Conservation (phyloP, 2,113 vertebrate genomes). For the Collichthys lucidus region DNA sequence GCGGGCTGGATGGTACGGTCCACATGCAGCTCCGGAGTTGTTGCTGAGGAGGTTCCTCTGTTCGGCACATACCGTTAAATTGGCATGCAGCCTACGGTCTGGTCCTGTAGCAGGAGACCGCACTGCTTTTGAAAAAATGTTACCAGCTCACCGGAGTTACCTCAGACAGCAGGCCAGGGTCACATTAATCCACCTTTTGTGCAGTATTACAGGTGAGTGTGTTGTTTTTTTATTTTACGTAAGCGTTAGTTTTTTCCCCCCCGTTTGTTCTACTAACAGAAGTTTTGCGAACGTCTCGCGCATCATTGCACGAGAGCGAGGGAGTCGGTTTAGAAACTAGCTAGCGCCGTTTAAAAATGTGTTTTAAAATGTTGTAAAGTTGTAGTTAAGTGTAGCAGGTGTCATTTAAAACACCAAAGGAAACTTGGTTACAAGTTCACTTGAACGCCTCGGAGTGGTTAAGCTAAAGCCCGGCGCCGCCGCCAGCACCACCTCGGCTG, state of each 20-base stretch:
- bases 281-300: slow-evolving; percentile 57
- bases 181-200: slow-evolving; percentile 66
- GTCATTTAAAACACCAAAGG: neutral
- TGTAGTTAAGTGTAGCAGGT: slow-evolving; percentile 21
- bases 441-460: slow-evolving; percentile 34
- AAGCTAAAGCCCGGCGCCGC: slow-evolving; percentile 18
- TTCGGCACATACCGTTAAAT: slow-evolving; percentile 67
- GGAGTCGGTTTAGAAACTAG: neutral
- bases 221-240: neutral
- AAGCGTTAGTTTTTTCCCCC: neutral
- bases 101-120: slow-evolving; percentile 34
- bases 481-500: slow-evolving; percentile 15
- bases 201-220: slow-evolving; percentile 79
- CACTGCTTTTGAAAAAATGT: slow-evolving; percentile 68
- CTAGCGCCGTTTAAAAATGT: neutral
- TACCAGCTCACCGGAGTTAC: slow-evolving; percentile 66
- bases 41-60: slow-evolving; percentile 84
- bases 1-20: slow-evolving; percentile 79
- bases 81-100: slow-evolving; percentile 35
- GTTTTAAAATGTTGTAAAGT: slow-evolving; percentile 8
- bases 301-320: slow-evolving; percentile 8
- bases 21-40: slow-evolving; percentile 81
- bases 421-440: slow-evolving; percentile 74
- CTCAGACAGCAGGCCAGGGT: slow-evolving; percentile 47
- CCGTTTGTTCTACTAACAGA: slow-evolving; percentile 35